Base-by-base conservation (phyloP, 2,797 vertebrate genomes). In the Ctenopoma kingsleyae region DNA sequence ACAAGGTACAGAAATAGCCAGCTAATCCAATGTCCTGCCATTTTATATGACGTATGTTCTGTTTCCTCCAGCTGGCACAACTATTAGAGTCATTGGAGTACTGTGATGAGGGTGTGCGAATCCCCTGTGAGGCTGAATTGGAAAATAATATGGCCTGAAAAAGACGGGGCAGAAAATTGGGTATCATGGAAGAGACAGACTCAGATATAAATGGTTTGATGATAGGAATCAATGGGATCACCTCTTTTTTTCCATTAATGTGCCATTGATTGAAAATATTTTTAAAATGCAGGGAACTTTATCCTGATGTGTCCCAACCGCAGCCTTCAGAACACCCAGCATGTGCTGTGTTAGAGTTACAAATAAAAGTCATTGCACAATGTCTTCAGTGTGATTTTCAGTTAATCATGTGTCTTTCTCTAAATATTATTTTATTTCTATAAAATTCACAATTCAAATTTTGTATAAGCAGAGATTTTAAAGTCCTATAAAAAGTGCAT, bases 1-100 rank as follows among this genome's bases (percentile, higher is more conserved):
- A 87, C 88, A 87, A 67, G 81, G 82, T 85, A 87, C 89, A 86
- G 79, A 91, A 92, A 92, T 92, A 92, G 90, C 84, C 84, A 51
- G 66, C 83, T 91, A 90, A 91, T 92, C 87, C 78, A 91, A 90
- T 91, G 87, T 76, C 83, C 90, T 91, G 89, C 88, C 87, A 90
- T 86, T 91, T 91, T 86, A 87, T 86, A 56, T 92, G 90, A 91
- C 80, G 76, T 88, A 84, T 90, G 74, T 75, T 87, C 83, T 84
- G 73, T 89, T 92, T 88, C 88, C 71, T 89, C 84, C 90, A 91
- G 86, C 86, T 91, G 88, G 86, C 85, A 84, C 58, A 68, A 77
- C 82, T 86, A 85, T 89, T 80, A 86, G 80, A 87, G 81, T 54
- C 79, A 62, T 78, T 81, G 63, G 72, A 86, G 84, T 59, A 58